Base-by-base conservation (phyloP, 2,888 invertebrate genomes). In the Eristalis pertinax region DNA sequence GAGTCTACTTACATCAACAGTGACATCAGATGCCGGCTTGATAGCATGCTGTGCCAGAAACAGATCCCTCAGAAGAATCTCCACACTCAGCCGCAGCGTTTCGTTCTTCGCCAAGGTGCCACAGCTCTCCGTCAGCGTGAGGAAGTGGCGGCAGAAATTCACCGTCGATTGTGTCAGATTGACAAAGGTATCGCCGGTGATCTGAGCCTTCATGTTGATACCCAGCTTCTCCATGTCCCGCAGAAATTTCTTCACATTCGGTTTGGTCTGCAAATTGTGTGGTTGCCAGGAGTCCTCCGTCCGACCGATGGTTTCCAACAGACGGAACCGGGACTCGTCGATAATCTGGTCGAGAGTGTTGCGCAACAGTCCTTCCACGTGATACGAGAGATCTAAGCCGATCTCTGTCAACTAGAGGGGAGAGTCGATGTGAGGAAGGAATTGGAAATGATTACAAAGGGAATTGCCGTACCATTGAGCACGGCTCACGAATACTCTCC, bases 341-440 rank as follows among this genome's bases (percentile, higher is more conserved):
- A 93, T 92, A 5, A 93, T 89, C 5, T 92, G 91, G 26, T 92
- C 92, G 0, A 93, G 90, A 0, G 97, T 96, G 13, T 95, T 95
- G 88, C 97, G 94, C 82, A 99, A 93, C 88, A 97, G 95, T 29
- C 97, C 97, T 91, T 99, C 97, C 90, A 99, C 94, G 92, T 98
- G 97, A 93, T 98, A 99, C 89, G 97, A 96, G 81, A 99, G 94
- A 94, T 99, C 99, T 90, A 99, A 94, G 1, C 99, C 99, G 90
- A 95, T 94, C 90, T 95, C 94, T 91, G 94, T 95, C 91, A 94
- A 93, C 90, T 91, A 56, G 38, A 76, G 8, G n/a, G 32, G n/a
- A 74, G 72, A 62, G 26, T 64, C 1, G 26, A 70, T n/a, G 64
- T 64, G 4, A 22, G 5, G n/a, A 7, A 43, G 43, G 5, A 1